Conservation (phyloP, 2,888 invertebrate genomes). For the Camptogramma bilineatum region DNA sequence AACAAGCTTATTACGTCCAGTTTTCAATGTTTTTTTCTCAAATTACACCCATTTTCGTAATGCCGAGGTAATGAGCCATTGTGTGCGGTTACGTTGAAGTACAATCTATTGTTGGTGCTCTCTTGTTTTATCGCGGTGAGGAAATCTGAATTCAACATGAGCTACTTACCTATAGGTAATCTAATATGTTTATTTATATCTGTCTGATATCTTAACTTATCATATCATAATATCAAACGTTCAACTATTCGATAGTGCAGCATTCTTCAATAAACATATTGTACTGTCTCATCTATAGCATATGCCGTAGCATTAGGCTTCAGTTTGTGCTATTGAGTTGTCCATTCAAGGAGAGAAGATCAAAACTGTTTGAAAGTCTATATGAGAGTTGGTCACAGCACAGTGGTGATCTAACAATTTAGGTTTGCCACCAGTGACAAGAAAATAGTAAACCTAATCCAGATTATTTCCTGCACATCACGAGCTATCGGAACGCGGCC, state of each 20-base stretch:
- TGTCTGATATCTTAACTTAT: background rate
- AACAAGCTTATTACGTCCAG: conserved; percentile 27
- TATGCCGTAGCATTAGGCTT: too few relatives aligned
- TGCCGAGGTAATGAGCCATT: conserved; percentile 50
- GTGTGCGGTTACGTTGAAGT: conserved; percentile 48
- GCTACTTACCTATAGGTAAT: background rate
- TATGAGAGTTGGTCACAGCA: background rate
- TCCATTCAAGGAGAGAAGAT: too few relatives aligned
- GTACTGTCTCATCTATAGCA: too few relatives aligned
- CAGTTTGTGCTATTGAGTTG: too few relatives aligned
- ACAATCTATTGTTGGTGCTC: conserved; percentile 31
- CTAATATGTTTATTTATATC: background rate
- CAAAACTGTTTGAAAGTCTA: background rate
- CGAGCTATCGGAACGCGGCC: conserved; percentile 22
- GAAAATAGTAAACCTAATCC: conserved; percentile 5
- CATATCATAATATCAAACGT: background rate
- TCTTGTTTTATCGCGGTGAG: conserved; percentile 19
- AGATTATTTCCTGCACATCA: conserved; percentile 25
- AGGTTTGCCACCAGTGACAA: conserved; percentile 1
- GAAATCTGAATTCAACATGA: conserved; percentile 27
- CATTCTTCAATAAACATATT: background rate
- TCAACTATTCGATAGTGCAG: background rate
- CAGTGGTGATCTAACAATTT: background rate
- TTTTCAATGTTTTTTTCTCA: conserved; percentile 39
- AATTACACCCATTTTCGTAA: conserved; percentile 55